phyloP scores from a whole-genome alignment of 2,888 invertebrate genomes.

The Rhodophaea formosa region DNA sequence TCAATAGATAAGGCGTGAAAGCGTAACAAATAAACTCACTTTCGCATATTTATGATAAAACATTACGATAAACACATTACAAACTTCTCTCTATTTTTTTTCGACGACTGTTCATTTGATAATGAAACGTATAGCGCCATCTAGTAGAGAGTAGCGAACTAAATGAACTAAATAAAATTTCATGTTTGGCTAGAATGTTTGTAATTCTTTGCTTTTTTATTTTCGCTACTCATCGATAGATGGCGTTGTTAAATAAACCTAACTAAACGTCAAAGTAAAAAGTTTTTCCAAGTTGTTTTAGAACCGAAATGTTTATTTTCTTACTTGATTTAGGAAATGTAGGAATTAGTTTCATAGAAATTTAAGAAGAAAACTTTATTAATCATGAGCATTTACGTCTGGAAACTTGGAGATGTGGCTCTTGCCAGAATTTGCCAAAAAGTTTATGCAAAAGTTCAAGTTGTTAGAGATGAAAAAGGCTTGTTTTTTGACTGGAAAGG shows the following conservation, averaged over 20 bases:
- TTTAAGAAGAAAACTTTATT: not conserved
- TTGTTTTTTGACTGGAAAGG: constrained; percentile 70
- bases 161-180: not conserved
- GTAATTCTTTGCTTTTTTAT: not conserved
- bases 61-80: no score
- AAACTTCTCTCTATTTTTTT: not conserved
- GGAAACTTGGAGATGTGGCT: constrained; percentile 70
- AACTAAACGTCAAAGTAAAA: not conserved
- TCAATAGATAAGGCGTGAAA: no score
- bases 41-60: no score
- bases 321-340: not conserved
- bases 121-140: constrained; percentile 3
- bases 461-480: constrained; percentile 66
- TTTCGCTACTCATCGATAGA: constrained; percentile 41
- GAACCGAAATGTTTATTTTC: not conserved
- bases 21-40: no score
- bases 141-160: constrained; percentile 4
- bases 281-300: not conserved
- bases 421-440: constrained; percentile 63
- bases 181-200: not conserved
- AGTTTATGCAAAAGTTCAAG: constrained; percentile 65
- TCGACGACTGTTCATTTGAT: not conserved
- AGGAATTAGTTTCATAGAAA: not conserved
- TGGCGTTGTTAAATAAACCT: constrained; percentile 32
- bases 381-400: constrained; percentile 56